These are phyloP conservation scores for Philypnodon macrostomus DNA, from an alignment of 2,797 vertebrate species.

Conservation along the genomic window DNA sequence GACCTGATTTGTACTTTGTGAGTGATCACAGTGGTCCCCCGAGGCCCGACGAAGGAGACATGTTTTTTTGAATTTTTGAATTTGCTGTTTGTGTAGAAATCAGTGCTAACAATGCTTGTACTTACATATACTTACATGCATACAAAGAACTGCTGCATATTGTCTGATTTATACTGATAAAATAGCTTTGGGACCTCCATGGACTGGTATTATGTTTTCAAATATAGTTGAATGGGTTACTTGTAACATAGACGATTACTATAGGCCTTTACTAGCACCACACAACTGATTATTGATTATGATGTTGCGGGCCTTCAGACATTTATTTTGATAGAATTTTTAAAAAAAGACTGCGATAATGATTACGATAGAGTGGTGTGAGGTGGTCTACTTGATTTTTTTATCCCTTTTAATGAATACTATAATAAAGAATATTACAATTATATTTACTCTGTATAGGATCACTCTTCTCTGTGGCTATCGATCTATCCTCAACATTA, in stretches of 20 bases:
- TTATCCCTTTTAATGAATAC: no score
- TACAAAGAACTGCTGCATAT: conserved; percentile 16
- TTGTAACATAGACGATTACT: not conserved
- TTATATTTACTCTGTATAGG: no score
- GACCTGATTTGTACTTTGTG: conserved; percentile 66
- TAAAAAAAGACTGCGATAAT: no score
- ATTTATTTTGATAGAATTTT: no score
- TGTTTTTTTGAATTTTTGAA: conserved; percentile 34
- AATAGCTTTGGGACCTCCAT: conserved; percentile 2
- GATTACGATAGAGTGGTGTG: no score
- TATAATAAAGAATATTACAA: no score
- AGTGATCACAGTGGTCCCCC: conserved; percentile 39
- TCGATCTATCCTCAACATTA: no score
- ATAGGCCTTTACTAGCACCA: no score
- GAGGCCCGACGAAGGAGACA: conserved; percentile 34
- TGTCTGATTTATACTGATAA: conserved; percentile 12
- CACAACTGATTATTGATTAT: no score
- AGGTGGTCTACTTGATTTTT: no score
- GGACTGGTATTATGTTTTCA: not conserved
- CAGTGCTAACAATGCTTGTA: conserved; percentile 1
- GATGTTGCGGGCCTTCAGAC: no score
- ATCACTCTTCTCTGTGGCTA: no score
- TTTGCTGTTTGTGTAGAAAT: conserved; percentile 33
- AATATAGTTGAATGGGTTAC: not conserved
- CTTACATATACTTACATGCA: conserved; percentile 17